phyloP scores from a whole-genome alignment of 2,797 vertebrate species.

The Enteromius argenteus region DNA sequence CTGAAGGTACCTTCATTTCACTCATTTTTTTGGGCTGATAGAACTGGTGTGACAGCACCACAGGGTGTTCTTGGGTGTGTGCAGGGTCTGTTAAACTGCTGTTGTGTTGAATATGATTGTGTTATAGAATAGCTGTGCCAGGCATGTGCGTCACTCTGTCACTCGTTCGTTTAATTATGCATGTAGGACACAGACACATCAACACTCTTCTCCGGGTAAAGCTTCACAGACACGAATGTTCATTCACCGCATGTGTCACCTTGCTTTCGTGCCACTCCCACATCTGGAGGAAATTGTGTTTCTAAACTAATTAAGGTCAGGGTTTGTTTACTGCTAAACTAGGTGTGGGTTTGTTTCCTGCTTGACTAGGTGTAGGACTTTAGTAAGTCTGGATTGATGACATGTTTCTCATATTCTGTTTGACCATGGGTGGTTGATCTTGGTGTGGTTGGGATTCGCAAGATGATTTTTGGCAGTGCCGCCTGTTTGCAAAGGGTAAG shows the following conservation, averaged over 20 bases:
- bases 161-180: constrained; percentile 67
- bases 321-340: constrained; percentile 34
- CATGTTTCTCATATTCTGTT: neutral
- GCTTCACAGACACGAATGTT: constrained; percentile 21
- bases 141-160: constrained; percentile 65
- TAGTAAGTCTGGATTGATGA: neutral
- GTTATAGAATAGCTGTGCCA: constrained; percentile 65
- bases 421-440: neutral
- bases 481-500: constrained; percentile 4
- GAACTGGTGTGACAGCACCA: constrained; percentile 27
- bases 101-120: constrained; percentile 63
- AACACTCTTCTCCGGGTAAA: constrained; percentile 29
- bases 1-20: neutral
- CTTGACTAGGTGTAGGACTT: constrained; percentile 27
- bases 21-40: constrained; percentile 29
- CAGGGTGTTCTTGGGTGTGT: constrained; percentile 49
- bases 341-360: constrained; percentile 9
- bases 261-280: constrained; percentile 37
- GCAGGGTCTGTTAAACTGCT: constrained; percentile 57
- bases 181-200: constrained; percentile 51
- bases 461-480: neutral
- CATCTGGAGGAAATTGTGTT: constrained; percentile 36
- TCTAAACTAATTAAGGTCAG: constrained; percentile 37
- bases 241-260: constrained; percentile 41
- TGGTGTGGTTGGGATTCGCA: neutral